Evolutionary conservation across 2,797 vertebrate genomes (phyloP).

Genomic region (Microcaecilia unicolor): DNA sequence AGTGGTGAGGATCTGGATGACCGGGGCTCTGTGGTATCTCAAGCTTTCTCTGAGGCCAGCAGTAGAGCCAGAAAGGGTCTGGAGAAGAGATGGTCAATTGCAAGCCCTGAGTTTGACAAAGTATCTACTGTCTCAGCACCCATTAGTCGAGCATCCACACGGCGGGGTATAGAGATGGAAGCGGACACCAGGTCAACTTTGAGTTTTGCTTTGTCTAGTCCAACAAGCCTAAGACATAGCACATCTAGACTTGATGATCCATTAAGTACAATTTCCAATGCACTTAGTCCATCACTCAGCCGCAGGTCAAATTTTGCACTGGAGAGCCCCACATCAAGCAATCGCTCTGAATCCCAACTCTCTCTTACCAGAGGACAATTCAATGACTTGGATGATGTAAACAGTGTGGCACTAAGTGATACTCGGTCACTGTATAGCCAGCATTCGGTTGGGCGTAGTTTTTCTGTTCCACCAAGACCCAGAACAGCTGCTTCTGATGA

Average conservation of each 20-base stretch:
- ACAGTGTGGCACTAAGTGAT: slow-evolving; percentile 61
- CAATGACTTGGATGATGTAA: slow-evolving; percentile 68
- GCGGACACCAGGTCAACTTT: slow-evolving; percentile 55
- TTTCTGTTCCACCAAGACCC: slow-evolving; percentile 76
- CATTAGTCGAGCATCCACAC: slow-evolving; percentile 56
- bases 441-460: slow-evolving; percentile 66
- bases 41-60: slow-evolving; percentile 61
- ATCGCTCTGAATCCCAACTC: slow-evolving; percentile 59
- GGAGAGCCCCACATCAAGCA: slow-evolving; percentile 51
- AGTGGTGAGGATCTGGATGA: slow-evolving; percentile 36
- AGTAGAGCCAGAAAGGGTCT: slow-evolving; percentile 58
- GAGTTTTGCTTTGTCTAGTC: slow-evolving; percentile 54
- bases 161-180: slow-evolving; percentile 48
- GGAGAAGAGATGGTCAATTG: slow-evolving; percentile 68
- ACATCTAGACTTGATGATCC: slow-evolving; percentile 49
- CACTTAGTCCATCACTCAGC: slow-evolving; percentile 44
- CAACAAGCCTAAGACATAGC: slow-evolving; percentile 41
- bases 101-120: slow-evolving; percentile 66
- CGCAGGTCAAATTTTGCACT: slow-evolving; percentile 39
- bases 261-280: slow-evolving; percentile 27
- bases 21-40: slow-evolving; percentile 57
- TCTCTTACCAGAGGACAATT: slow-evolving; percentile 66
- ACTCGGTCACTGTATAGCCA: slow-evolving; percentile 60
- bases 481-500: slow-evolving; percentile 40
- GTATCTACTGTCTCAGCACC: slow-evolving; percentile 59